These are phyloP conservation scores for Cylindroiulus punctatus DNA, from an alignment of 2,888 invertebrate species.

Conservation along the genomic window DNA sequence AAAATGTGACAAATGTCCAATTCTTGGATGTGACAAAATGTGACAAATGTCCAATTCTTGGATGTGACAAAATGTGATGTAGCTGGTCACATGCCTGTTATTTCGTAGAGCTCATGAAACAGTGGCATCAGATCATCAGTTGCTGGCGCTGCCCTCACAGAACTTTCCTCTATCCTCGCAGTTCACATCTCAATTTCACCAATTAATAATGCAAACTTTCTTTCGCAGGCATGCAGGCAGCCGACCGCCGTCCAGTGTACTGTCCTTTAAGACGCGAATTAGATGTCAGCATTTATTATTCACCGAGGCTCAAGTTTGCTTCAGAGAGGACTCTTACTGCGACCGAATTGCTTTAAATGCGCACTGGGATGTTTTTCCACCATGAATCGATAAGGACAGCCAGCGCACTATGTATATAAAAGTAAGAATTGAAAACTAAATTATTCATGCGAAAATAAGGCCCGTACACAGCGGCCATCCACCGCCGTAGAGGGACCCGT, in stretches of 20 bases:
- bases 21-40: no score
- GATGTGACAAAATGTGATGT: no score
- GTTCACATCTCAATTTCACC: neutral
- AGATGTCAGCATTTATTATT: neutral
- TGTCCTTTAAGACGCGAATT: constrained; percentile 1
- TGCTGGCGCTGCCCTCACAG: neutral
- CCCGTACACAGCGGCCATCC: neutral
- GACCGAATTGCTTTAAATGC: constrained; percentile 5
- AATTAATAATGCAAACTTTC: neutral
- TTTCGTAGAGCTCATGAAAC: no score
- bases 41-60: no score
- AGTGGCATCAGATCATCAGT: no score
- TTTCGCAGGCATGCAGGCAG: neutral
- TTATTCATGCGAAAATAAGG: neutral
- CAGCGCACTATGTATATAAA: neutral
- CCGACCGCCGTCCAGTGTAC: neutral
- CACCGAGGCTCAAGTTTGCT: neutral
- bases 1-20: no score
- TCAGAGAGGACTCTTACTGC: neutral
- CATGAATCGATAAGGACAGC: neutral
- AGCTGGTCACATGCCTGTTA: no score
- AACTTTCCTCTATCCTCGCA: neutral
- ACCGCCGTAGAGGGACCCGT: neutral
- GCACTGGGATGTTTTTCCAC: neutral
- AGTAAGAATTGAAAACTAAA: constrained; percentile 32